phyloP scores from a whole-genome alignment of 2,113 vertebrate species.

The Oceanites oceanicus region DNA sequence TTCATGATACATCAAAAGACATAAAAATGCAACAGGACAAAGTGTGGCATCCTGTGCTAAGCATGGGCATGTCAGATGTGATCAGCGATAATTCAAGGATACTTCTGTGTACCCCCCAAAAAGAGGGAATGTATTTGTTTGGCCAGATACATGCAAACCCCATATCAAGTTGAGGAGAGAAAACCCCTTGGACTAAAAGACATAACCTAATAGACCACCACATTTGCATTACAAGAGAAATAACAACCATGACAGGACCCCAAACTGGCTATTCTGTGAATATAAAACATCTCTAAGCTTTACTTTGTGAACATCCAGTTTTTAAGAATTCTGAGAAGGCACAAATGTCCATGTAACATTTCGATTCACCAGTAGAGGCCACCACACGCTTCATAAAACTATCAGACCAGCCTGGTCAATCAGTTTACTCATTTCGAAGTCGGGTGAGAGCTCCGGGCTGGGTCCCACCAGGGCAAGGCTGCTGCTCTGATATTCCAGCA shows the following conservation, averaged over 20 bases:
- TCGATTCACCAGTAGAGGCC: conserved; percentile 68
- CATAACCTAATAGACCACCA: not conserved
- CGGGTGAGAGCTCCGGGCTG: rapidly evolving
- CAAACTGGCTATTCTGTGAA: not conserved
- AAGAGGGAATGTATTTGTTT: not conserved
- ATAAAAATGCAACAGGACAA: not conserved
- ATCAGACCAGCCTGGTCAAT: not conserved
- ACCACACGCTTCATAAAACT: conserved; percentile 68
- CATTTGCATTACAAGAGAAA: not conserved
- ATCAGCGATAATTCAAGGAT: not conserved
- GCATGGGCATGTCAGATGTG: not conserved
- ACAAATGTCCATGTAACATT: not conserved
- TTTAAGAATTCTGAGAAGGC: not conserved
- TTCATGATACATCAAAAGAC: not conserved
- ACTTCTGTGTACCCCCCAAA: not conserved
- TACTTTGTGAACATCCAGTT: not conserved
- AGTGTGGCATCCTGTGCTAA: not conserved
- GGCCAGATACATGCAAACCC: not conserved
- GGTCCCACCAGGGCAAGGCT: not conserved
- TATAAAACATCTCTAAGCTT: not conserved
- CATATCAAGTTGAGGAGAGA: not conserved
- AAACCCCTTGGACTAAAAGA: not conserved
- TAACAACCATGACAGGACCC: not conserved
- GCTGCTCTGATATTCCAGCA: not conserved
- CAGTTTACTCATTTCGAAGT: not conserved